These are phyloP conservation scores for Laothoe populi DNA, from an alignment of 2,888 invertebrate species.

Conservation along the genomic window DNA sequence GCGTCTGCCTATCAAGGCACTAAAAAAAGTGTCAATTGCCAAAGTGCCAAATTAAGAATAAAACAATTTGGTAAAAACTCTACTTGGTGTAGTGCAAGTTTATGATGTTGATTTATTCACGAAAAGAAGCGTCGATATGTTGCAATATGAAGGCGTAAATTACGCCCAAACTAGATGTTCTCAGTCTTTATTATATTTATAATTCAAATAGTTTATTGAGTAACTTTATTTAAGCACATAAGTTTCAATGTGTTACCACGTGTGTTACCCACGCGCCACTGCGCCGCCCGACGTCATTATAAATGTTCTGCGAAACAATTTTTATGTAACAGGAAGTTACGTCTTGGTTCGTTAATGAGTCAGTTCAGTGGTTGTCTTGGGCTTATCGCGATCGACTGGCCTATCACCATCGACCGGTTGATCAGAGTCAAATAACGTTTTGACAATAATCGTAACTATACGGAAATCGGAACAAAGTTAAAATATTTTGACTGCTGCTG, in stretches of 20 bases:
- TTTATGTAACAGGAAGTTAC: constrained; percentile 21
- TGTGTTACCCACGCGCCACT: not conserved
- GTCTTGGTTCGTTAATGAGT: constrained; percentile 26
- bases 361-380: not conserved
- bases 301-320: constrained; percentile 19
- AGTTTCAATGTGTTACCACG: not conserved
- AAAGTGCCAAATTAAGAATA: no score
- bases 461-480: no score
- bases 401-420: no score
- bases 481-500: no score
- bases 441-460: no score
- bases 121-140: not conserved
- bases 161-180: not conserved
- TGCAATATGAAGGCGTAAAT: constrained; percentile 5
- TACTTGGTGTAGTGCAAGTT: no score
- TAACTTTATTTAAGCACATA: constrained; percentile 2
- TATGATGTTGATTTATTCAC: no score
- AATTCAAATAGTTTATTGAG: not conserved
- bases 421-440: no score
- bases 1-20: no score
- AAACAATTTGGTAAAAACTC: no score
- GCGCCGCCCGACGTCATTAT: constrained; percentile 9
- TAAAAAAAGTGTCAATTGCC: no score
- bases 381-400: no score
- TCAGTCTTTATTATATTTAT: not conserved